Conservation (phyloP, 2,113 vertebrate genomes). For the Probosciger aterrimus region DNA sequence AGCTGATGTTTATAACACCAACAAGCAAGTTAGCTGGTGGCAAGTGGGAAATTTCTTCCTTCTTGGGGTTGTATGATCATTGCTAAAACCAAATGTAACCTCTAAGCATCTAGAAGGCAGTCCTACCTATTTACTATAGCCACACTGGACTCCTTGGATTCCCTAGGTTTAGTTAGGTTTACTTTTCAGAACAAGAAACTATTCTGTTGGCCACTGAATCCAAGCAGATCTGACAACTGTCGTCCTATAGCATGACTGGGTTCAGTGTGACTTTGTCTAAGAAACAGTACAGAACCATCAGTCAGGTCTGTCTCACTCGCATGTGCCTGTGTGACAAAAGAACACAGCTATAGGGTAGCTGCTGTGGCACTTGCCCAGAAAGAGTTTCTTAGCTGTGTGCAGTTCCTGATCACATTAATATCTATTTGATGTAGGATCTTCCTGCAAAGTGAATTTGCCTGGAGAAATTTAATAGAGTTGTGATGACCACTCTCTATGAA, state of each 20-base stretch:
- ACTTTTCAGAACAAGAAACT: not conserved
- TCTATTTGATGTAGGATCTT: not conserved
- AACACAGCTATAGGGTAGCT: not conserved
- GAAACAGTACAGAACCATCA: not conserved
- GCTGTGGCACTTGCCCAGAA: not conserved
- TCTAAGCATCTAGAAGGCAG: not conserved
- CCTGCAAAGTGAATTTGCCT: slow-evolving; percentile 53
- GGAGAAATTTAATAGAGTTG: slow-evolving; percentile 41
- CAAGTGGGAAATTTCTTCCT: not conserved
- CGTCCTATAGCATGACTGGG: not conserved
- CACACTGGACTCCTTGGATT: not conserved
- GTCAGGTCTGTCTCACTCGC: not conserved
- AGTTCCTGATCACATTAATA: not conserved
- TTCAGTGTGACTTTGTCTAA: not conserved
- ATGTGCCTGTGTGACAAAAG: not conserved
- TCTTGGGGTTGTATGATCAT: not conserved
- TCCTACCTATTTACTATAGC: not conserved
- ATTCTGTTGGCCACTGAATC: not conserved
- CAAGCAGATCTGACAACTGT: not conserved
- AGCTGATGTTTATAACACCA: not conserved
- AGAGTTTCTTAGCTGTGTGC: not conserved
- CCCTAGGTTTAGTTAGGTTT: not conserved
- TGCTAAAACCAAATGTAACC: not conserved
- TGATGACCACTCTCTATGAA: slow-evolving; percentile 27
- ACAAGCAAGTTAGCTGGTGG: not conserved